These are phyloP conservation scores for Ochotona curzoniae DNA, from an alignment of 2,113 vertebrate species.

Conservation along the genomic window DNA sequence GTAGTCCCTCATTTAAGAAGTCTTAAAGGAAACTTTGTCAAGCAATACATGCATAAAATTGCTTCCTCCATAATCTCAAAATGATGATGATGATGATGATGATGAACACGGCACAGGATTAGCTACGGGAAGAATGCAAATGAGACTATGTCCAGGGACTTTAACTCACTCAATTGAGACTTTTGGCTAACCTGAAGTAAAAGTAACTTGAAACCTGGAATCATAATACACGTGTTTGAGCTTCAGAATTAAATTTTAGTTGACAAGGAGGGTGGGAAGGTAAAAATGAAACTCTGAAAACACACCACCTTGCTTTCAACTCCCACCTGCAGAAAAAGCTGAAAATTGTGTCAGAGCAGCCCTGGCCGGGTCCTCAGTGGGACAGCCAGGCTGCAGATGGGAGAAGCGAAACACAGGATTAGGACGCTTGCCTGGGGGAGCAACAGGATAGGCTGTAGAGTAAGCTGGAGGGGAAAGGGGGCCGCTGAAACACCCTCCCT, in stretches of 20 bases:
- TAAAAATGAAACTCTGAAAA: neutral
- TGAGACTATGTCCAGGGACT: neutral
- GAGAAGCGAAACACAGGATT: conserved; percentile 37
- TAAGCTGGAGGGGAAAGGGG: neutral
- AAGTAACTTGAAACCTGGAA: neutral
- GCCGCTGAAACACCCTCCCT: rapidly evolving
- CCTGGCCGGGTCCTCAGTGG: neutral
- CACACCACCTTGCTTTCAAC: neutral
- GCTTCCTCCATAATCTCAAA: neutral
- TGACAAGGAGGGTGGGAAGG: neutral
- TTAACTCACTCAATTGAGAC: neutral
- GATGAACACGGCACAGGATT: neutral
- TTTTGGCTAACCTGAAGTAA: neutral
- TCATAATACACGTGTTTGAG: neutral
- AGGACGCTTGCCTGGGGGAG: conserved; percentile 49
- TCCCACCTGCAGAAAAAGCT: neutral
- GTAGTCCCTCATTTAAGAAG: neutral
- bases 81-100: neutral
- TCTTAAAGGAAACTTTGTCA: neutral
- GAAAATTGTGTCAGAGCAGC: neutral
- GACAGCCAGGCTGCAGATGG: conserved; percentile 57
- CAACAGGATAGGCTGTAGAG: neutral
- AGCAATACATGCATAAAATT: neutral
- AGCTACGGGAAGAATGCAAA: neutral
- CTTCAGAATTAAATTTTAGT: conserved; percentile 7